Evolutionary conservation across 37 sponge, comb jelly and placozoan genomes (phyloP), one percentile per base, ranked within the genome.

Genomic region (Eunapius fragilis): DNA sequence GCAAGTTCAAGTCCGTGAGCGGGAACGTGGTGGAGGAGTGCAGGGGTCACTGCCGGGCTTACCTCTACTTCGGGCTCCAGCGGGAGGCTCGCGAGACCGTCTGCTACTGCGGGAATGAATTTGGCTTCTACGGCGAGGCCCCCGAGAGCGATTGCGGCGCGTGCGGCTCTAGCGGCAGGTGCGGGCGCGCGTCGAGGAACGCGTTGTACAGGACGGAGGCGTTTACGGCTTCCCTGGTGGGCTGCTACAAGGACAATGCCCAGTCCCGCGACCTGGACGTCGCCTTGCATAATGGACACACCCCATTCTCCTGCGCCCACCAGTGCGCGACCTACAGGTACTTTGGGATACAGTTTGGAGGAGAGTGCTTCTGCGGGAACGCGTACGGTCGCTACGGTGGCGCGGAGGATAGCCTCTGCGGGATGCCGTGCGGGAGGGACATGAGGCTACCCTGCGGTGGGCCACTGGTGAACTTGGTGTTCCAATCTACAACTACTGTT

Each of bases 21-120:
- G 25, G 25, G 9, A 26, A 58, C 58, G 0, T 58, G 19, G 58
- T 58, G 58, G 58, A 10, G 14, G 58, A 58, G 24, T 77, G 78
- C 33, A 37, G 37, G 26, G 33, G 37, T 12, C 24, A 24, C 25
- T 77, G 78, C 45, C 9, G 25, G 5, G 28, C 33, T 10, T 85
- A 76, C 71, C 36, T 33, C 25, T 85, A 85, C 71, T 85, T 78
- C 78, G 86, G 78, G 0, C 30, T 85, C 2, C 86, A 85, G 31
- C 49, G 3, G 31, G 86, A 78, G 0, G 74, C 75, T 23, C 19
- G 58, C 14, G 1, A 58, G 58, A 19, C 14, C 19, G 58, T 58
- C 58, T 85, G 86, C 49, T 77, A 69, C 70, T 85, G 86, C 67
- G 86, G 78, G 37, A 85, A 85, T 22, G 78, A 85, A 79, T 85